Percentiles rank a stretch among this genome's conserved stretches.
These are phyloP conservation scores for Teleogryllus occipitalis DNA, from an alignment of 1,140 invertebrate species.

Conservation along the genomic window DNA sequence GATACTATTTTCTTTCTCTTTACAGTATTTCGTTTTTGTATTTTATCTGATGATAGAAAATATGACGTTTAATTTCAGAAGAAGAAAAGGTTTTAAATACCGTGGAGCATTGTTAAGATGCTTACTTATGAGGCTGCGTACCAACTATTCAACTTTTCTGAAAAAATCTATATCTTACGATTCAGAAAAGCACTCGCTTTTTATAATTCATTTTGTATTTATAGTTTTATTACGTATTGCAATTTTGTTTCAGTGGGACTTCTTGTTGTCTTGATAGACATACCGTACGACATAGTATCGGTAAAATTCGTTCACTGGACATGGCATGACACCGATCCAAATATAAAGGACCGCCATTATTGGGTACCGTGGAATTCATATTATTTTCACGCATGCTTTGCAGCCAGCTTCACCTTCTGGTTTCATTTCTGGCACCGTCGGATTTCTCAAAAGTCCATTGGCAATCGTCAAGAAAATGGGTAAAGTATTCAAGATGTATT, in stretches of 20 bases:
- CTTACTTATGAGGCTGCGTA: too few relatives aligned
- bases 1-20: too few relatives aligned
- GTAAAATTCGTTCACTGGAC: constrained; percentile 77
- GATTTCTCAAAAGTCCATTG: constrained; percentile 41
- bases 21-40: too few relatives aligned
- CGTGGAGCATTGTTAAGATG: too few relatives aligned
- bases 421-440: constrained; percentile 50
- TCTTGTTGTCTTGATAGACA: constrained; percentile 61
- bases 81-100: too few relatives aligned
- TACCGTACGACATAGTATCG: constrained; percentile 72
- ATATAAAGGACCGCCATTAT: constrained; percentile 68
- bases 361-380: constrained; percentile 67
- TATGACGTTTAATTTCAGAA: too few relatives aligned
- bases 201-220: too few relatives aligned
- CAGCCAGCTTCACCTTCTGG: constrained; percentile 59
- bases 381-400: constrained; percentile 71
- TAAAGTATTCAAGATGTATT: constrained; percentile 26
- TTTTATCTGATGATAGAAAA: too few relatives aligned
- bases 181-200: too few relatives aligned
- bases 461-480: constrained; percentile 43
- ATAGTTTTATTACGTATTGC: not conserved
- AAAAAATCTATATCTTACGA: too few relatives aligned
- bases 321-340: constrained; percentile 79
- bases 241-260: constrained; percentile 49
- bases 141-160: too few relatives aligned